These are phyloP conservation scores for Stenolophus ochropezus DNA, from an alignment of 2,888 invertebrate genomes.

Conservation along the genomic window DNA sequence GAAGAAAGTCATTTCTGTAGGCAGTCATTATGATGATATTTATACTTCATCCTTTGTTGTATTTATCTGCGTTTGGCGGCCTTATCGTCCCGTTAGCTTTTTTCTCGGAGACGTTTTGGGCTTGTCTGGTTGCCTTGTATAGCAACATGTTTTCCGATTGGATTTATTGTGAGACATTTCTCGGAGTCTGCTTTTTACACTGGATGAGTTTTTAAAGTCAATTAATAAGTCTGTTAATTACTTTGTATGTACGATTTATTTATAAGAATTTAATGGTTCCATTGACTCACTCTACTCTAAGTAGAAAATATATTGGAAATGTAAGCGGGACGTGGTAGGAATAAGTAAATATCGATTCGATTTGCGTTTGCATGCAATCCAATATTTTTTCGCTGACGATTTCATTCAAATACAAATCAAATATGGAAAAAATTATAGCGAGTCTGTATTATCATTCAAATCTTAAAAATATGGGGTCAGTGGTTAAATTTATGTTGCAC, in stretches of 20 bases:
- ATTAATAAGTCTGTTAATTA: not conserved
- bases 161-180: constrained; percentile 38
- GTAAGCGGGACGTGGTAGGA: not conserved
- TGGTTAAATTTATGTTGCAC: too few species aligned
- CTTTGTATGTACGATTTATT: not conserved
- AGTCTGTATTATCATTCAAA: not conserved
- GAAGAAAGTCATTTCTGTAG: not conserved
- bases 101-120: constrained; percentile 23
- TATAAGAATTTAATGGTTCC: not conserved
- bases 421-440: not conserved
- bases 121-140: constrained; percentile 21
- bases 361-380: not conserved
- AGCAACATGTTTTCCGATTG: constrained; percentile 43
- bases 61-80: not conserved
- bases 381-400: not conserved
- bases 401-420: not conserved
- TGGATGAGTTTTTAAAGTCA: not conserved
- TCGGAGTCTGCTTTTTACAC: not conserved
- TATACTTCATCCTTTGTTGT: constrained; percentile 4
- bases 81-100: constrained; percentile 17
- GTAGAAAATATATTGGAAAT: not conserved
- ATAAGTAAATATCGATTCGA: not conserved
- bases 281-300: not conserved
- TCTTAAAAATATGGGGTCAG: too few species aligned
- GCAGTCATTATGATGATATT: not conserved